phyloP scores from a whole-genome alignment of 2,113 vertebrate genomes.

The Pyrgilauda ruficollis region DNA sequence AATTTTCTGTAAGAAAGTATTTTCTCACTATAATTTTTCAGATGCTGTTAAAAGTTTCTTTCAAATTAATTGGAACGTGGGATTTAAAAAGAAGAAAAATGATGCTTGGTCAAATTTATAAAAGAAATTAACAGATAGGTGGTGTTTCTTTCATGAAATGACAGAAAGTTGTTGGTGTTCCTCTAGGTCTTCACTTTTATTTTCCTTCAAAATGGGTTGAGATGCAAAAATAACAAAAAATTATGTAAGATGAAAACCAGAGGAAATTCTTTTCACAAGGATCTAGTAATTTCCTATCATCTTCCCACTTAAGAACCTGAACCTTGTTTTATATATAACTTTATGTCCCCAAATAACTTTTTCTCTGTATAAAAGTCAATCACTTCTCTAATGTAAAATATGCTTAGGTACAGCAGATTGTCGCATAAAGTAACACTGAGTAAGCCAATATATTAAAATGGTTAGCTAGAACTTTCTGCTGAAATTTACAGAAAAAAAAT shows the following conservation, averaged over 20 bases:
- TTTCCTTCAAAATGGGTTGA: background rate
- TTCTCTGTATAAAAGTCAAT: background rate
- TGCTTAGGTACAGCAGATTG: background rate
- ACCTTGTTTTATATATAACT: background rate
- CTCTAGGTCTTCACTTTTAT: rapidly evolving
- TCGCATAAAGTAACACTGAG: background rate
- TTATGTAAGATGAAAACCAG: background rate
- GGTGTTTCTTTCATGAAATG: background rate
- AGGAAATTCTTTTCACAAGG: background rate
- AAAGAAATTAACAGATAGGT: background rate
- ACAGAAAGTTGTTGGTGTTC: background rate
- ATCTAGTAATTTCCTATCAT: background rate
- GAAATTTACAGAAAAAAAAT: background rate
- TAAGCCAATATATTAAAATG: background rate
- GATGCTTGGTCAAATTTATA: background rate
- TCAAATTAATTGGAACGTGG: background rate
- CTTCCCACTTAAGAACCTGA: background rate
- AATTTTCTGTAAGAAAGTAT: background rate
- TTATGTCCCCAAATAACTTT: background rate
- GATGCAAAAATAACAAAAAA: background rate
- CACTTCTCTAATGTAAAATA: background rate
- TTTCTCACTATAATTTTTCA: background rate
- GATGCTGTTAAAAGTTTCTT: background rate
- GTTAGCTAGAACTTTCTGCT: background rate
- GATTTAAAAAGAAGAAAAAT: background rate